Conservation (phyloP, 92 coral and sea anemone genomes). For the Actinernus sp. region DNA sequence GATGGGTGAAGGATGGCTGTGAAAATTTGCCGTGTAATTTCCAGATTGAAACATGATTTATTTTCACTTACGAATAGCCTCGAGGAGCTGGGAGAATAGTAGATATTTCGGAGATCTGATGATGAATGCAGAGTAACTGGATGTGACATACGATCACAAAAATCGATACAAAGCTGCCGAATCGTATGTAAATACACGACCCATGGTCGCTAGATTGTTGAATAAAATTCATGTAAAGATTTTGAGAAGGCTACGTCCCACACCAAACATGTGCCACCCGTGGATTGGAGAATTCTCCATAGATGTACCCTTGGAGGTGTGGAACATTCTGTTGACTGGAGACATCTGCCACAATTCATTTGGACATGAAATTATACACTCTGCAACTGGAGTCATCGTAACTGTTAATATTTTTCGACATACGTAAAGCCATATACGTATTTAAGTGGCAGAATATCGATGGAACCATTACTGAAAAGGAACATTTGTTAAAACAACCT, state of each 20-base stretch:
- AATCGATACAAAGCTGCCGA: slow-evolving; percentile 11
- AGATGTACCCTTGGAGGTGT: slow-evolving; percentile 3
- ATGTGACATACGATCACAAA: neutral
- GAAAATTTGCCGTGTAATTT: neutral
- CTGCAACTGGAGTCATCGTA: no score
- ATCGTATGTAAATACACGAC: slow-evolving; percentile 12
- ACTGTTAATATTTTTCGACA: no score
- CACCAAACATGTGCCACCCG: slow-evolving; percentile 19
- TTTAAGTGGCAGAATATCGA: no score
- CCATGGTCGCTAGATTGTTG: slow-evolving; percentile 19
- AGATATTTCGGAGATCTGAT: slow-evolving; percentile 4
- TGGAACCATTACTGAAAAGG: no score
- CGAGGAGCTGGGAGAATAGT: neutral
- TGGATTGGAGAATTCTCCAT: slow-evolving; percentile 18
- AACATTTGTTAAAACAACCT: no score
- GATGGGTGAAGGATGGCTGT: neutral
- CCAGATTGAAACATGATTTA: slow-evolving; percentile 1
- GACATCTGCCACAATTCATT: no score
- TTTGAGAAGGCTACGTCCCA: slow-evolving; percentile 5
- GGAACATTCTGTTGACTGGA: neutral
- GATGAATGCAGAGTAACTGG: slow-evolving; percentile 9
- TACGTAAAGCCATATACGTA: no score
- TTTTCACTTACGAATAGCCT: neutral
- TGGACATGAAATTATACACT: no score
- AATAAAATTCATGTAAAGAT: slow-evolving; percentile 18